Base-by-base conservation (phyloP, 2,888 invertebrate genomes). In the Tortricodes alternella region DNA sequence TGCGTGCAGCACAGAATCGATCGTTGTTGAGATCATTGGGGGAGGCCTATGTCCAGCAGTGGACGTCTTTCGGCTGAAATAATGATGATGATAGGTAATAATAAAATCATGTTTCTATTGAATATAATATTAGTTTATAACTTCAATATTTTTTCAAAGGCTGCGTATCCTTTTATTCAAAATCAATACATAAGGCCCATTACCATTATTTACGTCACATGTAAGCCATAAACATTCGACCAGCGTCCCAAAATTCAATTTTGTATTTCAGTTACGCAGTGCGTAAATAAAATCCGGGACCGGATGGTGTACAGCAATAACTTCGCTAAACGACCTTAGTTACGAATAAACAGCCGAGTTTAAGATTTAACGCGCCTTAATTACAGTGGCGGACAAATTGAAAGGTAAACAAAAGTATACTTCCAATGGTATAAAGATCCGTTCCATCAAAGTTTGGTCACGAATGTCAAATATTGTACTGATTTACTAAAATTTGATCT, bases 281-380 rank as follows among this genome's bases (percentile, higher is more conserved):
- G 41, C 18, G 48, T 55, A 55, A 55, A 55, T 43, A 55, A 41
- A 35, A n/a, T 3, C 7, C 6, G 13, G 44, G 21, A n/a, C n/a
- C 27, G 43, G 27, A 23, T 24, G 39, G 34, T 27, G 53, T 29
- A 24, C 16, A 9, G 48, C 55, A 19, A 35, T 55, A 48, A 55
- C 48, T 55, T 41, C 27, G 15, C 34, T 23, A 48, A 55, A 55
- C 55, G 55, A 41, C 41, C 55, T 48, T 49, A 55, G 55, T 55
- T 55, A 43, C 55, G 48, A n/a, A 55, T 55, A 49, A 48, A 55
- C 48, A 55, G 55, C 55, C n/a, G 48, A 43, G 48, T 48, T 48
- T 55, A 43, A 55, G 48, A 48, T 55, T 48, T 48, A 48, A 53
- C 39, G 53, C 46, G 9, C 34, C 39, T 9, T 46, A 23, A 1